Evolutionary conservation across 2,113 vertebrate genomes (phyloP).

Genomic region (Eidolon helvum): DNA sequence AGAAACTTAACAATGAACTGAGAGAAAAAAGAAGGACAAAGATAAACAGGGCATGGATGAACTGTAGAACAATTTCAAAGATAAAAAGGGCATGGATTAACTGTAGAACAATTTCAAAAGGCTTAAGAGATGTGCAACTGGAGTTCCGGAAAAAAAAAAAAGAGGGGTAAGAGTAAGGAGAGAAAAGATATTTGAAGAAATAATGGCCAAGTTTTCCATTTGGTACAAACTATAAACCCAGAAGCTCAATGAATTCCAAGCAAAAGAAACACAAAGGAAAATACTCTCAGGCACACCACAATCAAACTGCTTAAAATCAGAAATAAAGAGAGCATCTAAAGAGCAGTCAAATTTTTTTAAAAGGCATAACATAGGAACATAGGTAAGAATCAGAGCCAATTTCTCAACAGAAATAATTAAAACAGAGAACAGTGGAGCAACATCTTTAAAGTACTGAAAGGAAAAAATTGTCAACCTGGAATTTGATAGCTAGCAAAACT

Average conservation of each 20-base stretch:
- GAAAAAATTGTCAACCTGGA: neutral
- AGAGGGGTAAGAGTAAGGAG: accelerated
- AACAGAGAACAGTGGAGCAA: neutral
- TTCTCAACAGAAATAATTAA: neutral
- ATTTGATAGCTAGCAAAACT: slow-evolving; percentile 11
- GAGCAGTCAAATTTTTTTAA: neutral
- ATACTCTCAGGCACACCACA: neutral
- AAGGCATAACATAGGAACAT: neutral
- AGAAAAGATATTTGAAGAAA: neutral
- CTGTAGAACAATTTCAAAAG: neutral
- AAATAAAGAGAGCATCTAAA: neutral
- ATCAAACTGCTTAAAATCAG: neutral
- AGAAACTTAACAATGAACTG: neutral
- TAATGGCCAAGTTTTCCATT: neutral
- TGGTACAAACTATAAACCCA: neutral
- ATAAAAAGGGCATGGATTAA: neutral
- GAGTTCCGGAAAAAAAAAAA: neutral
- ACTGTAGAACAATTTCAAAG: neutral
- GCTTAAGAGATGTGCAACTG: accelerated
- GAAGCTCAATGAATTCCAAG: neutral
- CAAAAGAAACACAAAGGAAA: neutral
- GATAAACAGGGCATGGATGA: neutral
- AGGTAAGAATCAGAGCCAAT: neutral
- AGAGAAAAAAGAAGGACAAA: neutral
- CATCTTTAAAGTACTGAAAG: neutral